Evolutionary conservation across 2,113 vertebrate species (phyloP), one percentile per base, ranked within the genome.

Genomic region (Pelmatolapia mariae): DNA sequence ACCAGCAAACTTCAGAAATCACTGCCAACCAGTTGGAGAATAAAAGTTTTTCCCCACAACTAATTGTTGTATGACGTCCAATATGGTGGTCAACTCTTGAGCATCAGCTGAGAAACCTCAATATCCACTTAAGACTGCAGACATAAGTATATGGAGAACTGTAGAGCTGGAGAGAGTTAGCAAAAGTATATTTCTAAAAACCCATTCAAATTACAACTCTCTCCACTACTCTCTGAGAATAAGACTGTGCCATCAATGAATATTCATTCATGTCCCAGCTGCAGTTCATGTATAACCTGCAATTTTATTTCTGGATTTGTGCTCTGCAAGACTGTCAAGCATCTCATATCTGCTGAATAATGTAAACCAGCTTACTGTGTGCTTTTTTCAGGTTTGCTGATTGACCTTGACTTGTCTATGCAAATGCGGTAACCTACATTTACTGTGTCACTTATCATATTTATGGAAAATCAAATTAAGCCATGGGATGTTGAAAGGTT

Each of bases 291-390:
- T 31, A 47, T n/a, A 84, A 90, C 68, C 73, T 91, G 82, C 78
- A 29, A 82, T 91, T 94, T 85, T 50, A 85, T 86, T 83, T 86
- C 79, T 52, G 47, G 57, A 76, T 87, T 91, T 91, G 43, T 86
- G 36, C 24, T 29, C 43, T 76, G 22, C 18, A 16, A 13, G 61
- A 86, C 89, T 53, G 45, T 50, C 10, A n/a, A 3, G 40, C 12
- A 26, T 68, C 19, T 91, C 22, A 38, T 61, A 89, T 84, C 19
- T 57, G 71, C 56, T 22, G 24, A 54, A 71, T 56, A 78, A 43
- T 57, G 36, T 16, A 43, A 87, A 78, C 33, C 22, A 52, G 19
- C 22, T 81, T 36, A 33, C 12, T 22, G 59, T 33, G 7, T 4
- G 40, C 78, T 16, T 26, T 16, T 54, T 47, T 81, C 56, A 66